Base-by-base conservation (phyloP, 2,888 invertebrate genomes). In the Chromoteleia sp. region DNA sequence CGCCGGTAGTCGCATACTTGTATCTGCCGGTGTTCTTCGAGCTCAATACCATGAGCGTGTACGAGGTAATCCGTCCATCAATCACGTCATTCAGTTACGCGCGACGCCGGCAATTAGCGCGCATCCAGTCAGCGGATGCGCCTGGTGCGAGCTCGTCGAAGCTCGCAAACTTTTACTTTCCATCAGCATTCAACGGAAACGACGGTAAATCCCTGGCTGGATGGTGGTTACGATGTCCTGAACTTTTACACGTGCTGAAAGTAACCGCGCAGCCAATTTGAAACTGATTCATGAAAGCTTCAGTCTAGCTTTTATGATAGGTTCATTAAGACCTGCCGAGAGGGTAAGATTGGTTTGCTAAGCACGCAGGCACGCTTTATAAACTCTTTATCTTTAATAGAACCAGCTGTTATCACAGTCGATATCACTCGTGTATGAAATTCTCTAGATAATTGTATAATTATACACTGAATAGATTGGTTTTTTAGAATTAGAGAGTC, bases 1-100 rank as follows among this genome's bases (percentile, higher is more conserved):
- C 97, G 1, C 96, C 97, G 0, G 93, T 97, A 56, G 95, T 95
- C 2, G 95, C 96, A 17, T 95, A 95, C 88, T 91, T 96, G 41
- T 97, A 96, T 91, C 92, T 98, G 75, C 97, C 98, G 36, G 97
- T 98, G 39, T 97, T 98, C 91, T 97, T 96, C 89, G 95, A 95
- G 82, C 92, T 97, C 6, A 95, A 96, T 90, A 95, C 95, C 80
- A 95, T 96, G n/a, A 97, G 97, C 90, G 96, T 97, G 65, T 98
- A 97, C 89, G 97, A 98, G 94, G 95, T 95, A 91, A 85, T 70
- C 58, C 36, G 14, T 5, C 59, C 2, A 79, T 79, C 63, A 63
- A 75, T 75, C 52, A 63, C 59, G 21, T 25, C 74, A 56, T 63
- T 70, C 63, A 63, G 48, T 74, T 67, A 45, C 17, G 0, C 50